Evolutionary conservation across 92 coral and sea anemone species (phyloP).

Genomic region (Diadumene lineata): DNA sequence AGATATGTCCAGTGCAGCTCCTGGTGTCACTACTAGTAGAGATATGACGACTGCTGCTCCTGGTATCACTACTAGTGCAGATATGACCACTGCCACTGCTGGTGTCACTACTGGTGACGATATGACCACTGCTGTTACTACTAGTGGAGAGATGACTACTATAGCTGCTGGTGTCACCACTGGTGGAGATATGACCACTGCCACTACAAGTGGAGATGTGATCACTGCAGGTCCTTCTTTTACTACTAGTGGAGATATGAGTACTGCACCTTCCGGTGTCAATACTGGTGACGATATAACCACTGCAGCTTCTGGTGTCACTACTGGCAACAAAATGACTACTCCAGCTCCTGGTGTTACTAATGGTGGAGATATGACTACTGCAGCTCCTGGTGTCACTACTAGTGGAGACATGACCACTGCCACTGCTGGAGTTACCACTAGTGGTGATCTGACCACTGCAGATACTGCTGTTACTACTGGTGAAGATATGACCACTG

Average conservation of each 20-base stretch:
- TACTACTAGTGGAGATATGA: neutral
- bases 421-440: neutral
- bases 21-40: neutral
- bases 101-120: slow-evolving; percentile 1
- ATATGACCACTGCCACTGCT: slow-evolving; percentile 9
- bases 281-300: neutral
- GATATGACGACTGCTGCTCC: slow-evolving; percentile 15
- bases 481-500: slow-evolving; percentile 4
- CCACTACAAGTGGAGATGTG: neutral
- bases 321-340: neutral
- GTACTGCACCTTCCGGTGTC: neutral
- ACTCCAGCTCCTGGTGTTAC: neutral
- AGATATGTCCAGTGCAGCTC: slow-evolving; percentile 2
- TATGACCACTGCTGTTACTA: slow-evolving; percentile 9
- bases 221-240: neutral
- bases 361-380: neutral
- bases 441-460: neutral
- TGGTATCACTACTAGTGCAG: neutral
- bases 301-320: neutral
- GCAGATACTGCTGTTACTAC: neutral
- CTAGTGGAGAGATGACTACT: slow-evolving; percentile 1
- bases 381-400: neutral
- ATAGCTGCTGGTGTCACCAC: neutral
- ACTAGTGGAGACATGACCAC: slow-evolving; percentile 4
- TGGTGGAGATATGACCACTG: neutral